Evolutionary conservation across 1,140 invertebrate genomes (phyloP), one percentile per base, ranked within the genome.

Genomic region (Scaptomyza montana): DNA sequence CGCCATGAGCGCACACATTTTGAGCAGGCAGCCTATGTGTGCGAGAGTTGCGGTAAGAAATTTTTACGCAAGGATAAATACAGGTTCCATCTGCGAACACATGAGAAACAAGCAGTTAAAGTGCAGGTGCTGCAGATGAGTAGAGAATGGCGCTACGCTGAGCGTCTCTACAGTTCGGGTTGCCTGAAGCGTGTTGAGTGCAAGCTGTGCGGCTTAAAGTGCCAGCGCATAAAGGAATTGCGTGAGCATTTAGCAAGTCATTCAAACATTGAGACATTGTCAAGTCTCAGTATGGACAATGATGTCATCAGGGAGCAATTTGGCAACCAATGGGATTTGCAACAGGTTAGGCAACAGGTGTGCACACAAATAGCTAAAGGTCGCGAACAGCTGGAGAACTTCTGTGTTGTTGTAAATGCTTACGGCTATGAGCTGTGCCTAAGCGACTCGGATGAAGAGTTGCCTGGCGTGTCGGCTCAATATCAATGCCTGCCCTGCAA

Each of bases 61-160:
- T 90, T 82, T 33, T 21, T 82, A 7, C 84, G 89, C 16, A 90
- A 89, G 30, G 89, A 90, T 56, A 90, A 90, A 13, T 80, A 89
- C 25, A 47, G 43, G 41, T 78, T 74, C 8, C 89, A 90, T 43
- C 19, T 90, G 7, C 69, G 79, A 6, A 68, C 59, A 1, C 86
- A 90, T 25, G 59, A 82, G 8, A 73, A 67, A 13, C 60, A 28
- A 0, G 50, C 62, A 9, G 67, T 71, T 6, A 86, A 78, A n/a
- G 16, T 9, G 7, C 55, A 66, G 43, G 46, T 71, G 10, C 21
- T 66, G n/a, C 36, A 71, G 33, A 13, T 51, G 1, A 60, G 66
- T 5, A 66, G 49, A 0, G 78, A 86, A 5, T 89, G 74, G 80
- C 54, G 57, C 8, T 89, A 86, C 16, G 87, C 82, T 0, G 77